phyloP scores from a whole-genome alignment of 2,797 vertebrate genomes.

The Notolepis coatsorum region DNA sequence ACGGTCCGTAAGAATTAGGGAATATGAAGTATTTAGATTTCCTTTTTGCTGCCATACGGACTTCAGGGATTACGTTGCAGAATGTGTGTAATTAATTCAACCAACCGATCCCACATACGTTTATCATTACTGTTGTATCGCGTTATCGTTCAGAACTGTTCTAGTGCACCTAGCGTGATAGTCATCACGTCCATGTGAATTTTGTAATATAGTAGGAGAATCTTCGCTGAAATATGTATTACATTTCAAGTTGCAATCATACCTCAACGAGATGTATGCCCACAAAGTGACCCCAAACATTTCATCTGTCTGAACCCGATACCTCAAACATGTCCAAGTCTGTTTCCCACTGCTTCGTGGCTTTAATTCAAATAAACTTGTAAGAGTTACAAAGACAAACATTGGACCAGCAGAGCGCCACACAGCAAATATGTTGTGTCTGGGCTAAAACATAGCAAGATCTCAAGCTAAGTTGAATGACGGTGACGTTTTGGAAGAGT shows the following conservation, averaged over 20 bases:
- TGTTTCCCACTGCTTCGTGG: constrained; percentile 25
- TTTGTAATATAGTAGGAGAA: not conserved
- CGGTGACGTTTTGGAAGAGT: too few relatives aligned
- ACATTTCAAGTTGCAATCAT: too few relatives aligned
- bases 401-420: not conserved
- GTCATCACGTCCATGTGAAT: constrained; percentile 1
- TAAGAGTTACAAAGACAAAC: not conserved
- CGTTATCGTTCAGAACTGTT: not conserved
- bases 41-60: constrained; percentile 7
- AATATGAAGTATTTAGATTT: constrained; percentile 44
- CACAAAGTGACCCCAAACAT: constrained; percentile 18
- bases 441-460: constrained; percentile 44
- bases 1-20: constrained; percentile 50
- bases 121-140: too few relatives aligned
- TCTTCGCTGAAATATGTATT: not conserved
- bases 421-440: constrained; percentile 23
- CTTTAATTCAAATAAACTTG: constrained; percentile 30
- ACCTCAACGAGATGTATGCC: constrained; percentile 1
- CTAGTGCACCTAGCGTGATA: too few relatives aligned
- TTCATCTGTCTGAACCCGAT: constrained; percentile 15
- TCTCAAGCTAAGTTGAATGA: too few relatives aligned
- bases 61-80: constrained; percentile 5
- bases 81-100: constrained; percentile 23
- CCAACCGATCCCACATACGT: constrained; percentile 4
- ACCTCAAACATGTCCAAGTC: constrained; percentile 6